Conservation (phyloP, 2,888 invertebrate species). For the Temnothorax ravouxi region DNA sequence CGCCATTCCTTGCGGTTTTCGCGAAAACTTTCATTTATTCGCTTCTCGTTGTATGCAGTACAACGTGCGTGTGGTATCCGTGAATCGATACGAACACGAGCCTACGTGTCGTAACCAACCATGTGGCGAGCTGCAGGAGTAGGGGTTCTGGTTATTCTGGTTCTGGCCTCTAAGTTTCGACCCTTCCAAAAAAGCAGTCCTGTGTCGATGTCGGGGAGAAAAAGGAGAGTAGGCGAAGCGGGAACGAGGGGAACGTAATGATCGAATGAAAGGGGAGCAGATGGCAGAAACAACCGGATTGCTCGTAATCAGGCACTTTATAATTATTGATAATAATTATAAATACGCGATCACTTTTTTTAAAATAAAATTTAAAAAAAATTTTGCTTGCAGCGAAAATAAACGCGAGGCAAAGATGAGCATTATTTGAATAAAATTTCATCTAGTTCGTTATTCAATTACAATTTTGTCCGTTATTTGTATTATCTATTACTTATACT, state of each 20-base stretch:
- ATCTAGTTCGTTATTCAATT: too few relatives aligned
- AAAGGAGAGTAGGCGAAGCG: constrained; percentile 58
- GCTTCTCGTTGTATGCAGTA: neutral
- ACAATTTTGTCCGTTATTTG: too few relatives aligned
- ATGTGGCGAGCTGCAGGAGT: constrained; percentile 55
- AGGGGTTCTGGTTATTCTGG: constrained; percentile 81
- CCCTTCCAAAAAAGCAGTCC: constrained; percentile 75
- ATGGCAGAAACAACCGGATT: constrained; percentile 36
- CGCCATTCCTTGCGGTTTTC: constrained; percentile 1
- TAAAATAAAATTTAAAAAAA: neutral
- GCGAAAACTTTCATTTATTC: constrained; percentile 12
- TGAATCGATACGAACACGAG: constrained; percentile 49
- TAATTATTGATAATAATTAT: constrained; percentile 25
- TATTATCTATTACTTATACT: too few relatives aligned
- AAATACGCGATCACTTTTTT: neutral
- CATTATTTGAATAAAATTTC: too few relatives aligned
- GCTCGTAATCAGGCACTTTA: neutral
- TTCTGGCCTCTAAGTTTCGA: constrained; percentile 78
- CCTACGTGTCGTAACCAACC: constrained; percentile 45
- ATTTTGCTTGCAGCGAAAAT: neutral
- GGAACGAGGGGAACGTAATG: constrained; percentile 46
- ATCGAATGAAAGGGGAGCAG: constrained; percentile 59
- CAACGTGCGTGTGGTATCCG: neutral
- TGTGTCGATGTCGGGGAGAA: constrained; percentile 28
- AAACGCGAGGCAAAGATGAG: neutral